Percentiles rank a stretch among this genome's conserved stretches.
Conservation (phyloP, 2,888 invertebrate species). For the Laspeyria flexula region DNA sequence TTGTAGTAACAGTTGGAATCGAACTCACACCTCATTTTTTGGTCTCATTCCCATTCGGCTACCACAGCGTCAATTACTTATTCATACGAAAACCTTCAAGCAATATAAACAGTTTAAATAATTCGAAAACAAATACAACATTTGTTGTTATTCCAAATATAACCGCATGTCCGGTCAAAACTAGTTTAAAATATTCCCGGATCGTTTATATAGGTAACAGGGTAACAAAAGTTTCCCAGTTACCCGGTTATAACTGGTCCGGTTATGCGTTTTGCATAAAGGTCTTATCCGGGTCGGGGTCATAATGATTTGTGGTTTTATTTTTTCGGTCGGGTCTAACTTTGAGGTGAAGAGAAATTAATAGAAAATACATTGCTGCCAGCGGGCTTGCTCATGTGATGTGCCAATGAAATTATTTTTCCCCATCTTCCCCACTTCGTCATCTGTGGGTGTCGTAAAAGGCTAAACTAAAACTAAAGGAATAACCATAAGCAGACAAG, state of each 20-base stretch:
- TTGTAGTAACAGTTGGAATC: too few relatives aligned
- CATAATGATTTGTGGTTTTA: slow-evolving; percentile 1
- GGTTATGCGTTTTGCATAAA: slow-evolving; percentile 33
- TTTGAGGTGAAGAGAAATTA: too few relatives aligned
- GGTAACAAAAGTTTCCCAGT: slow-evolving; percentile 36
- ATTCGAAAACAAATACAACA: slow-evolving; percentile 32
- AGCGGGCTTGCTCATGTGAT: too few relatives aligned
- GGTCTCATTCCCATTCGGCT: too few relatives aligned
- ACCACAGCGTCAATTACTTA: too few relatives aligned
- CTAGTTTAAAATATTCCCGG: slow-evolving; percentile 33
- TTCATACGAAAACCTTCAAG: background rate
- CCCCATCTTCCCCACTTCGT: too few relatives aligned
- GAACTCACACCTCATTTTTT: too few relatives aligned
- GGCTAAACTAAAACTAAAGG: too few relatives aligned
- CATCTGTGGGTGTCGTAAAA: too few relatives aligned
- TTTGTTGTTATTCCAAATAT: slow-evolving; percentile 17
- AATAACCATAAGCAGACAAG: too few relatives aligned
- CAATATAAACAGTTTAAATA: slow-evolving; percentile 13
- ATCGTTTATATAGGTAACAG: slow-evolving; percentile 16
- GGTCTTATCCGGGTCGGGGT: slow-evolving; percentile 14
- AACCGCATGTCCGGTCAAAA: slow-evolving; percentile 34
- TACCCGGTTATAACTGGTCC: slow-evolving; percentile 10
- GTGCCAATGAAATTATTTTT: too few relatives aligned
- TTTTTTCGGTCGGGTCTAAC: background rate
- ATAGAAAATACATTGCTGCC: too few relatives aligned